Evolutionary conservation across 2,797 vertebrate genomes (phyloP), one percentile per base, ranked within the genome.

Genomic region (Selene dorsalis): DNA sequence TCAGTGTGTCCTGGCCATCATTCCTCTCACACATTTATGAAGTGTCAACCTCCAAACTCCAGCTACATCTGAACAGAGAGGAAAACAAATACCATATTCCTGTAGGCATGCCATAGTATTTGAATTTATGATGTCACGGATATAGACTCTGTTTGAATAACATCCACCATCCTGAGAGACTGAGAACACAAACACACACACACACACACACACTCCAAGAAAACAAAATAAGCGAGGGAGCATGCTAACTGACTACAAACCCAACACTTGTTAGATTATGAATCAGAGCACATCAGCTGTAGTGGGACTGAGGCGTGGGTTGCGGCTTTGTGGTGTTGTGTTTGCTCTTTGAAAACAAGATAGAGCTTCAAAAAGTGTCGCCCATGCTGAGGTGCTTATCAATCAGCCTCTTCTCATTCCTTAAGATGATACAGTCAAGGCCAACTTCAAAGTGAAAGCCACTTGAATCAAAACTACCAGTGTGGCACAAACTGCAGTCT

Each of bases 341-440:
- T 77, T 84, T 68, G 63, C 30, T 47, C 68, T 84, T 75, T 75
- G 45, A 79, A 78, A 74, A 76, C 75, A 39, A 63, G 56, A 67
- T 7, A 47, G 14, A 11, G 14, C 53, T 59, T 50, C 17, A 35
- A 62, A 67, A 73, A 30, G 41, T 41, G 65, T 70, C 55, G 11
- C 16, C n/a, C 55, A 20, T 57, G 47, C 47, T 57, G 64, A 57
- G 69, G 35, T 6, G 62, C 59, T 24, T 66, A 52, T 73, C 62
- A 78, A 35, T 79, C 69, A 24, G 18, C 35, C 65, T 66, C 65
- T 61, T 75, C 52, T 63, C 17, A 62, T 68, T 82, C 53, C 66
- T 69, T 13, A 30, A 65, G 60, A 84, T 71, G 64, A 72, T 45
- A 69, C 45, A 59, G 56, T 58, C 38, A 41, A 13, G 4, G 8